Evolutionary conservation across 2,113 vertebrate species (phyloP).

Genomic region (Heterotis niloticus): DNA sequence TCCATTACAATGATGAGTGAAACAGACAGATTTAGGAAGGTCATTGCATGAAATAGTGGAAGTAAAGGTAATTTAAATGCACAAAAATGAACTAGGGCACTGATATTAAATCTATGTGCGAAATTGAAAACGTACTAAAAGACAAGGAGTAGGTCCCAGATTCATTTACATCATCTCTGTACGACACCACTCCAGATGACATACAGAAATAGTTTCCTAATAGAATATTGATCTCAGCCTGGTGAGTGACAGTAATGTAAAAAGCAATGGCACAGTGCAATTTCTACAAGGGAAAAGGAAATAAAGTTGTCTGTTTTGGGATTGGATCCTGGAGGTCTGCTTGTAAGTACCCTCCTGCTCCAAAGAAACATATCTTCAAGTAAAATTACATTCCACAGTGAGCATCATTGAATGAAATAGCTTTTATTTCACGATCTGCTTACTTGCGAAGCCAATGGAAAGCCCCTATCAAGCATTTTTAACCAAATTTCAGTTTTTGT

Average conservation of each 20-base stretch:
- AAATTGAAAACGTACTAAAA: constrained; percentile 29
- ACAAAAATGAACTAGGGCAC: neutral
- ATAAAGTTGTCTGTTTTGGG: constrained; percentile 46
- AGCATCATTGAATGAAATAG: neutral
- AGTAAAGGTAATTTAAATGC: constrained; percentile 9
- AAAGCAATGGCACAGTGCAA: constrained; percentile 29
- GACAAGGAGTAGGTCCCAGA: constrained; percentile 19
- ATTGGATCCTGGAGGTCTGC: constrained; percentile 16
- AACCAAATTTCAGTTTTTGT: neutral
- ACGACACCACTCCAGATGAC: constrained; percentile 24
- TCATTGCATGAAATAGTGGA: neutral
- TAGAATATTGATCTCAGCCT: constrained; percentile 48
- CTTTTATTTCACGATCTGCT: neutral
- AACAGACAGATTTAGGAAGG: constrained; percentile 8
- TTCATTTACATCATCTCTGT: constrained; percentile 29
- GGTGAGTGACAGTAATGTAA: constrained; percentile 39
- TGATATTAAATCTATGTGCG: constrained; percentile 30
- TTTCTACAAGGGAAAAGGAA: constrained; percentile 42
- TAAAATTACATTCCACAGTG: constrained; percentile 4
- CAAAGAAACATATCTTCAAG: neutral
- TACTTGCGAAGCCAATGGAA: neutral
- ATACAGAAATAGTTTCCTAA: constrained; percentile 34
- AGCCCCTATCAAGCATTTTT: neutral
- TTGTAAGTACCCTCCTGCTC: constrained; percentile 16
- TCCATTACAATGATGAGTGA: neutral